These are phyloP conservation scores for Hypselothyrea guttata DNA, from an alignment of 2,888 invertebrate genomes.

Conservation along the genomic window DNA sequence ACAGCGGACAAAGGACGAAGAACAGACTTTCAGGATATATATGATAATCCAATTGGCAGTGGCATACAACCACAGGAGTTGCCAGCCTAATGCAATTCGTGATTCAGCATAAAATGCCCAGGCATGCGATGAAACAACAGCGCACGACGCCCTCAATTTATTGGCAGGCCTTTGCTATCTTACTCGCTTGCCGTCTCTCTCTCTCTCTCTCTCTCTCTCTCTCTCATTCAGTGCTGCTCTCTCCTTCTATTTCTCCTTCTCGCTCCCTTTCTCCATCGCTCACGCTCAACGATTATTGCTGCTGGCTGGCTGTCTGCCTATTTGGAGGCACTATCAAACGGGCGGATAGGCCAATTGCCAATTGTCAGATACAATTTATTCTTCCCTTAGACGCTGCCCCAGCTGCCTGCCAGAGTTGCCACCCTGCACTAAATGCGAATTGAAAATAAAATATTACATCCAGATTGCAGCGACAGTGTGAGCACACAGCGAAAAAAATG, in stretches of 20 bases:
- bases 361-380: conserved; percentile 78
- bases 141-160: conserved; percentile 58
- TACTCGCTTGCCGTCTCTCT: neutral
- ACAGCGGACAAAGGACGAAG: neutral
- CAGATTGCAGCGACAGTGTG: conserved; percentile 64
- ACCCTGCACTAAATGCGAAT: conserved; percentile 74
- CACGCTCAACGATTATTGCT: conserved; percentile 1
- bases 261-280: neutral
- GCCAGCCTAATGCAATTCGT: conserved; percentile 71
- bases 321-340: conserved; percentile 65
- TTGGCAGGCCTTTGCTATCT: conserved; percentile 34
- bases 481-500: conserved; percentile 29
- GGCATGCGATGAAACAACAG: conserved; percentile 23
- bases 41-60: conserved; percentile 69
- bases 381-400: conserved; percentile 65
- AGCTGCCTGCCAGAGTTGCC: conserved; percentile 25
- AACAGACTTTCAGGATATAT: conserved; percentile 30
- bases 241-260: conserved; percentile 3
- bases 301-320: conserved; percentile 41
- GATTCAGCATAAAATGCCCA: conserved; percentile 71
- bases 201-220: neutral
- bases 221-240: too few relatives aligned
- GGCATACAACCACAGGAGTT: conserved; percentile 25
- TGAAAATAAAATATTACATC: conserved; percentile 77
- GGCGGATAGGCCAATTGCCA: conserved; percentile 76